These are phyloP conservation scores for Botia almorhae DNA, from an alignment of 2,797 vertebrate species.

Conservation along the genomic window DNA sequence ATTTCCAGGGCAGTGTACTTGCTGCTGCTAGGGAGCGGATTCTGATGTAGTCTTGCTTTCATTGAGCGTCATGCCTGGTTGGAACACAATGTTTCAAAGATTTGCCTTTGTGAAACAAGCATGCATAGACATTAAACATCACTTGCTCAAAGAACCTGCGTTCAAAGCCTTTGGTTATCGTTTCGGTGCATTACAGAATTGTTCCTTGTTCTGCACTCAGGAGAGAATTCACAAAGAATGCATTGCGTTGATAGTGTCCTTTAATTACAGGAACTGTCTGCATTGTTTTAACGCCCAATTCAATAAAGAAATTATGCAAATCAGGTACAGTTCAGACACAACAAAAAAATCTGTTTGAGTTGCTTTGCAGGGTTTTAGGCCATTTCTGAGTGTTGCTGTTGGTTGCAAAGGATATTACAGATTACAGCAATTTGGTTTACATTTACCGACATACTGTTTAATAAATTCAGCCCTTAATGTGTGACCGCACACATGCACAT, in stretches of 20 bases:
- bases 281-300: background rate
- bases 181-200: background rate
- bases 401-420: too few species aligned
- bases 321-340: too few species aligned
- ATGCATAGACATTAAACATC: background rate
- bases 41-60: background rate
- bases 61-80: background rate
- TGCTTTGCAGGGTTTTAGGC: too few species aligned
- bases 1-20: background rate
- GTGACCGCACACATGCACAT: background rate
- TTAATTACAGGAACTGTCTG: background rate
- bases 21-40: background rate
- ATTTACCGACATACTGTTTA: background rate
- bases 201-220: background rate
- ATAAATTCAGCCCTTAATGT: background rate
- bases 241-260: background rate
- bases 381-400: too few species aligned
- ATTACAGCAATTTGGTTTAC: too few species aligned
- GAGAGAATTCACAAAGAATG: background rate
- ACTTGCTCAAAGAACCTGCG: background rate
- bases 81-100: background rate
- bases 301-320: background rate
- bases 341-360: too few species aligned
- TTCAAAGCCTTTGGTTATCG: background rate
- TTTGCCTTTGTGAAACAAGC: too few species aligned